Base-by-base conservation (phyloP, 2,888 invertebrate genomes). In the Dynastes maya region DNA sequence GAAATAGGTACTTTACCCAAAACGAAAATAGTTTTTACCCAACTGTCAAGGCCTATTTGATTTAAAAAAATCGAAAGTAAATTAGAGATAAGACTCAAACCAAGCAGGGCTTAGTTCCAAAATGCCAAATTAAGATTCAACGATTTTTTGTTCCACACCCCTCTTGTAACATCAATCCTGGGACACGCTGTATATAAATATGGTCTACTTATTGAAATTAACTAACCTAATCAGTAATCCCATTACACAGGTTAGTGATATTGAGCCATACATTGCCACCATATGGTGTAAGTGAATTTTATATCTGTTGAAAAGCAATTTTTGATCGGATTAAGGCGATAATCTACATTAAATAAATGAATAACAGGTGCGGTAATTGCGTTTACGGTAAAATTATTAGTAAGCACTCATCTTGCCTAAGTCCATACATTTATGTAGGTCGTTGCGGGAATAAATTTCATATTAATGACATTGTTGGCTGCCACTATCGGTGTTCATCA, bases 301-400 rank as follows among this genome's bases (percentile, higher is more conserved):
- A 77, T 81, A 80, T 82, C 80, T 79, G 81, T 82, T 80, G 68
- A 82, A 82, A 82, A 81, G 72, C 61, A 80, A 81, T 80, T 82
- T 82, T 82, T 81, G 80, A 77, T 80, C 78, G 81, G 81, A 82
- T 82, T 82, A 82, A 80, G 79, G 80, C 78, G 68, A 80, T 82
- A 82, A 82, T 82, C 82, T 80, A 72, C 80, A 80, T 79, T 81
- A 81, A 82, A 82, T 82, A 82, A 82, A 80, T 80, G 80, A 77
- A 79, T 76, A 79, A 79, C 79, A 79, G 79, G 79, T 79, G 79
- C 55, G 76, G 22, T 53, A 55, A 40, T 61, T 61, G 68, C 67
- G 75, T 64, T 55, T 68, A 68, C 40, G 58, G 45, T 75, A 37
- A 79, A 78, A 78, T 78, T 78, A 78, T 71, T 72, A 64, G 71